Base-by-base conservation (phyloP, 1,140 invertebrate genomes). In the Drosophila malerkotliana region DNA sequence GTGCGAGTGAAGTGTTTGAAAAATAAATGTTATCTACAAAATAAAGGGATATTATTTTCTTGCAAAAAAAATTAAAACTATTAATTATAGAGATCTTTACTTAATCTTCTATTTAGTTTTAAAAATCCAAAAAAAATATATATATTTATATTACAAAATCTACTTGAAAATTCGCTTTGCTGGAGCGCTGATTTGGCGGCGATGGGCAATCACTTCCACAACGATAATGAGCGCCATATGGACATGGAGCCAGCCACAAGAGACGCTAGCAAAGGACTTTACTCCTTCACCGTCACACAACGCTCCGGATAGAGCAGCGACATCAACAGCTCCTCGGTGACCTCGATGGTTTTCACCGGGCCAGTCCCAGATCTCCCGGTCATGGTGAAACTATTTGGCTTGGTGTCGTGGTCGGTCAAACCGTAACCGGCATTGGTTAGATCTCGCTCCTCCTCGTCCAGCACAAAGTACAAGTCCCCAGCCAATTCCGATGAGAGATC, bases 291-390 rank as follows among this genome's bases (percentile, higher is more conserved):
- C 7, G n/a, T 1, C 6, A 30, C 39, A 30, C 32, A 28, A 37
- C 69, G 54, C 41, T 73, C 74, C 3, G 73, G 79, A 60, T 77
- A 62, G 10, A 81, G 32, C 21, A 82, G 57, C 7, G 48, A 44
- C 60, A 62, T 44, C 6, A 82, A 45, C 5, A 82, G 77, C 21
- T 56, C 53, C 39, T 58, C 56, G 1, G 68, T 78, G 9, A 82
- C 60, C 55, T 82, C 57, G 8, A 82, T 4, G 2, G 34, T 37
- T 37, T 10, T 6, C 32, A 34, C 9, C 12, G 34, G 3, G 1
- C 34, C 34, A 12, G 12, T 4, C 10, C 3, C 34, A 10, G 34
- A 37, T 12, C 18, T 18, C 18, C 10, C 34, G 34, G 10, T 4
- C 4, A 37, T 10, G 10, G 34, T 12, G 34, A 37, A 37, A 0